These are phyloP conservation scores for Sylvicola fuscatus DNA, from an alignment of 2,888 invertebrate species.

Conservation along the genomic window DNA sequence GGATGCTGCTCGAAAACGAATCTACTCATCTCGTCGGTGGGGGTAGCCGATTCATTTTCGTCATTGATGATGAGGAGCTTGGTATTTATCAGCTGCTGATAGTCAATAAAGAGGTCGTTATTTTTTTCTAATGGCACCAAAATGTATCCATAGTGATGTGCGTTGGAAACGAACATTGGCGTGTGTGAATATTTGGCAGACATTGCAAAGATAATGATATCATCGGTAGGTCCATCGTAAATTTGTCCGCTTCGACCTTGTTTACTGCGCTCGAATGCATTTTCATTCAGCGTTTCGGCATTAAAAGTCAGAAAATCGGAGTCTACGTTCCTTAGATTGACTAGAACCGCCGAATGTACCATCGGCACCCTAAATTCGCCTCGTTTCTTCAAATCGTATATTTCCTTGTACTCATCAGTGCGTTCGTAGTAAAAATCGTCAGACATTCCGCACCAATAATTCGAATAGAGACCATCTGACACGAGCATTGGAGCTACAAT, in stretches of 20 bases:
- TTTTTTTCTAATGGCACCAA: conserved; percentile 57
- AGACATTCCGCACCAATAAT: conserved; percentile 93
- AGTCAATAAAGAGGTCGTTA: conserved; percentile 40
- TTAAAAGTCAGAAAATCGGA: conserved; percentile 53
- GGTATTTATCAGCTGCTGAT: conserved; percentile 50
- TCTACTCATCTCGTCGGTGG: conserved; percentile 23
- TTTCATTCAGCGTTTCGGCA: conserved; percentile 13
- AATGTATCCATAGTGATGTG: conserved; percentile 59
- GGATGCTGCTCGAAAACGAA: conserved; percentile 23
- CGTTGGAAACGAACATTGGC: conserved; percentile 59
- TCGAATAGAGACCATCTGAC: conserved; percentile 76
- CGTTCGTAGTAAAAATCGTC: conserved; percentile 62
- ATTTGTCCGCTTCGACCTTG: conserved; percentile 10
- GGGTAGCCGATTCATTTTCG: conserved; percentile 24
- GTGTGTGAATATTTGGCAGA: conserved; percentile 48
- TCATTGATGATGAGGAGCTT: conserved; percentile 53
- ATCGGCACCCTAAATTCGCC: conserved; percentile 77
- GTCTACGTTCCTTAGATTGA: conserved; percentile 39
- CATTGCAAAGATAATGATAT: conserved; percentile 80
- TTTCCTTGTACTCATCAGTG: conserved; percentile 66
- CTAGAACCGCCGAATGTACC: conserved; percentile 74
- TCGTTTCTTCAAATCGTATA: conserved; percentile 40
- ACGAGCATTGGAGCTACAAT: conserved; percentile 70
- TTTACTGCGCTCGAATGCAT: conserved; percentile 23
- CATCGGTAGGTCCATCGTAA: conserved; percentile 70